Conservation (phyloP, 2,113 vertebrate genomes). For the Mionectes macconnelli region DNA sequence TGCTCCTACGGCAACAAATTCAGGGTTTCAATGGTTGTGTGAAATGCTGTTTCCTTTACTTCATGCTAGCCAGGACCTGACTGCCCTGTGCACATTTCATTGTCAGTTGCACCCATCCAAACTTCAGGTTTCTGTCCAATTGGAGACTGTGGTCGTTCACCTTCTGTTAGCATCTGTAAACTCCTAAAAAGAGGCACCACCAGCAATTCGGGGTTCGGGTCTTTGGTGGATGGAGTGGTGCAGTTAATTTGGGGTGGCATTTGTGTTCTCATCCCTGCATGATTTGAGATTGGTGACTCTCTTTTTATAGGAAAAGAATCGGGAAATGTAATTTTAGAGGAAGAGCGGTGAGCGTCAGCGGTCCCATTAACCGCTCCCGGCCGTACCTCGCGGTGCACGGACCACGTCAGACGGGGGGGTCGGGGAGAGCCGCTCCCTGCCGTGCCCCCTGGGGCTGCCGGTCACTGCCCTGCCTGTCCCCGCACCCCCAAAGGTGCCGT, state of each 20-base stretch:
- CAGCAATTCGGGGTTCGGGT: neutral
- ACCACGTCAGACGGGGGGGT: rapidly evolving
- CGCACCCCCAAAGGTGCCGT: neutral
- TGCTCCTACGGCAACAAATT: neutral
- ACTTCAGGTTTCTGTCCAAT: neutral
- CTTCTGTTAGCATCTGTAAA: too few relatives aligned
- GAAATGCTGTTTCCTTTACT: neutral
- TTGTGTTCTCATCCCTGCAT: neutral
- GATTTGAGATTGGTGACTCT: neutral
- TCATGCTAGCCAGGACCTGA: neutral
- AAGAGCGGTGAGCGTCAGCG: too few relatives aligned
- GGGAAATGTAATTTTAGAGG: neutral
- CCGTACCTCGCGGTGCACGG: neutral
- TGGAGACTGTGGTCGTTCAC: neutral
- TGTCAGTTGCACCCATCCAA: neutral
- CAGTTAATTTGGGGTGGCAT: neutral
- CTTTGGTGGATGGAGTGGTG: neutral
- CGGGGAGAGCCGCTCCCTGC: neutral
- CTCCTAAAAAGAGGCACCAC: neutral
- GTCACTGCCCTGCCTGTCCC: neutral
- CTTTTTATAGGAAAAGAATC: neutral
- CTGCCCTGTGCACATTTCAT: neutral
- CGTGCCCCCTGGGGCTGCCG: neutral
- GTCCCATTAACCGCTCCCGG: neutral
- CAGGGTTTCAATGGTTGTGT: neutral